A percentile compares a stretch with the other conserved stretches of the same genome.
phyloP scores from a whole-genome alignment of 2,888 invertebrate species.

The Horisme vitalbata region DNA sequence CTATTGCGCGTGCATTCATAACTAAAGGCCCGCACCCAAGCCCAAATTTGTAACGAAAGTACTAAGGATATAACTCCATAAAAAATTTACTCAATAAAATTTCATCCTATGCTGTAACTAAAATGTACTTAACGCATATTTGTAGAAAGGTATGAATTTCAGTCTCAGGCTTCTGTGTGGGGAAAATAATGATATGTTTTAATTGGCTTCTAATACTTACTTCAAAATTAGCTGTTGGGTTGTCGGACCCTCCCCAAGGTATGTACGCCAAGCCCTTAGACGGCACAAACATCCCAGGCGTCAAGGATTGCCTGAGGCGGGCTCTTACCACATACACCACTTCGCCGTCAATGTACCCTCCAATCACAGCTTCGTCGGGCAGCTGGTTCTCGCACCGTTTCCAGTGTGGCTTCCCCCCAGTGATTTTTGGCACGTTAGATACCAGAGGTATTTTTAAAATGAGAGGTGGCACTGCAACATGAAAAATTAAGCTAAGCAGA shows the following conservation, averaged over 20 bases:
- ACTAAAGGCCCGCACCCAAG: no score
- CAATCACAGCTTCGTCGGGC: constrained; percentile 88
- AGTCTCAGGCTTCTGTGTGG: no score
- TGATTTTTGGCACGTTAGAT: constrained; percentile 30
- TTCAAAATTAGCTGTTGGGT: constrained; percentile 87
- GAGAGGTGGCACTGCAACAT: constrained; percentile 49
- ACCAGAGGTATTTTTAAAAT: constrained; percentile 27
- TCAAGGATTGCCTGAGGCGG: constrained; percentile 86
- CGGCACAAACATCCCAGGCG: constrained; percentile 90
- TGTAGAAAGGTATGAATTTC: no score
- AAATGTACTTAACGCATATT: no score
- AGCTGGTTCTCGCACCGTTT: constrained; percentile 83
- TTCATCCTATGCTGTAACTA: no score
- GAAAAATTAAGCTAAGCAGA: no score
- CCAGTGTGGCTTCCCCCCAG: constrained; percentile 84
- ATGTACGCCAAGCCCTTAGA: constrained; percentile 87
- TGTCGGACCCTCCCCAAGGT: constrained; percentile 89
- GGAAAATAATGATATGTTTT: background rate
- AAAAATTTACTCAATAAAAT: no score
- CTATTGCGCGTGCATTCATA: no score
- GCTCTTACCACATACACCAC: constrained; percentile 87
- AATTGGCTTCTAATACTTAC: constrained; percentile 50
- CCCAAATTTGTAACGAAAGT: no score
- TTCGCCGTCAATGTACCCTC: constrained; percentile 84
- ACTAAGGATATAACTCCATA: no score